Evolutionary conservation across 1,140 invertebrate species (phyloP), one percentile per base, ranked within the genome.

Genomic region (Drosophila lacteicornis): DNA sequence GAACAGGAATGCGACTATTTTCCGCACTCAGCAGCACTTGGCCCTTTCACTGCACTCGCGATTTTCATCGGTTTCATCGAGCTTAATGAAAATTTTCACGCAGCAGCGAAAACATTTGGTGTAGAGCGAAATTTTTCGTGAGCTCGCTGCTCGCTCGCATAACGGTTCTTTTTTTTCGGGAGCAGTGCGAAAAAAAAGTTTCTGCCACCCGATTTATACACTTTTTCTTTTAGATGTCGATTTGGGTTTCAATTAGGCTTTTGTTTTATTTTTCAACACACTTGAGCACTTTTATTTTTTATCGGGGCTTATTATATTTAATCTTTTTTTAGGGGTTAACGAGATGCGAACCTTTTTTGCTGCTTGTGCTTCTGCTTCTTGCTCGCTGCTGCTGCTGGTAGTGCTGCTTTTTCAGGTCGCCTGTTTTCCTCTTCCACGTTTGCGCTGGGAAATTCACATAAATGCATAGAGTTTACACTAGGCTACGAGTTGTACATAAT

Each of bases 381-480:
- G 70, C 70, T 74, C 51, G 67, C 59, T 80, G 62, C 73, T 82
- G 70, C 61, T 45, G 63, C 60, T 62, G 65, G 55, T 55, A 43
- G 33, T 63, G 63, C 63, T 84, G 70, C 74, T 60, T 90, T 90
- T 88, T 90, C 81, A 85, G 79, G 63, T 88, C 75, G 85, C 85
- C 81, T 75, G 40, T 74, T 85, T 82, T 88, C 66, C 66, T 82
- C 83, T 71, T 84, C 70, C 85, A 84, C 84, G 69, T 88, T 81
- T 81, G 65, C 69, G 79, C 66, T 88, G 58, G 57, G 62, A 61
- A 91, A 91, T 88, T 88, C 82, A 91, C 85, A 85, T 90, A 88
- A 88, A 88, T 88, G 85, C 85, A 88, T 90, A 85, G 78, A 88
- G 61, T 85, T 88, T 90, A 90, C 86, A 90, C 85, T 88, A 85